Evolutionary conservation across 2,888 invertebrate species (phyloP), one percentile per base, ranked within the genome.

Genomic region (Nomada fabriciana): DNA sequence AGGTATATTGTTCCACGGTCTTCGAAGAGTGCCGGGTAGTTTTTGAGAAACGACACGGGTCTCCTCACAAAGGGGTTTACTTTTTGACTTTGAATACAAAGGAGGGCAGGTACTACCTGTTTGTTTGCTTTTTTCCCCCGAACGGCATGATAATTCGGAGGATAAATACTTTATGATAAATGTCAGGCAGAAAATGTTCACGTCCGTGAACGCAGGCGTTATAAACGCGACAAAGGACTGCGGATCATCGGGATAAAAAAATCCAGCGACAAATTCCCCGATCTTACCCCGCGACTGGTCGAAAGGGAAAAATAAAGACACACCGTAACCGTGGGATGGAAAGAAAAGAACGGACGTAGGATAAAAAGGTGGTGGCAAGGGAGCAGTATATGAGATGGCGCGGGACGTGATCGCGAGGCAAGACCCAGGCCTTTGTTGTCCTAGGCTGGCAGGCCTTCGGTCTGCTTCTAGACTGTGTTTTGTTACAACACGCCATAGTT

Each of bases 401-500:
- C 67, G 68, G 53, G 76, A 81, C 77, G 83, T 74, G 84, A 80
- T 85, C 80, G 72, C 57, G 25, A 77, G 81, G 76, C 73, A 83
- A 86, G 78, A 79, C 74, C 67, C 42, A 71, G 67, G 69, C 80
- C 88, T 89, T 90, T 90, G 89, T 89, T 89, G 88, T 89, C 86
- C 88, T 90, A 90, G 88, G 83, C 86, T 83, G 85, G 75, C 83
- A 80, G 79, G 82, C 84, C 80, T 85, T 79, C 83, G 83, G 70
- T 73, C 78, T 84, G 82, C 83, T 88, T 88, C 86, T 88, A 86
- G 88, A 88, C 86, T 84, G 85, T 89, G 88, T 89, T 90, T 90
- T 90, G 88, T 90, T 90, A 86, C 86, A 85, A 78, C 88, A 75
- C 84, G 86, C 83, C 83, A 82, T 86, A 84, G 84, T 88, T 88